These are phyloP conservation scores for Amblyraja radiata DNA, from an alignment of 2,797 vertebrate genomes.

Conservation along the genomic window DNA sequence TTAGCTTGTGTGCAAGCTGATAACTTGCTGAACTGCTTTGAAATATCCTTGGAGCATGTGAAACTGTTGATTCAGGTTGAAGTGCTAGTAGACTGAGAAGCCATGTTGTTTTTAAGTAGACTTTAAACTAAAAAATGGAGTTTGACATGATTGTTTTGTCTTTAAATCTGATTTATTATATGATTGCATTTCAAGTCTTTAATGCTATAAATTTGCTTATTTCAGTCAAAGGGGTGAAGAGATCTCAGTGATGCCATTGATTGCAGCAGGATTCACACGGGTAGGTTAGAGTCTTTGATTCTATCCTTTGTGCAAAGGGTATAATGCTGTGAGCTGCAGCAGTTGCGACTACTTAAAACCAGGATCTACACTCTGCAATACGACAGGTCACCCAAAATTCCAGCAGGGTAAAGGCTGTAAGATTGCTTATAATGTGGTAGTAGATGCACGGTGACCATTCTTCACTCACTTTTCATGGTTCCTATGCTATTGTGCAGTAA, in stretches of 20 bases:
- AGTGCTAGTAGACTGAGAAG: neutral
- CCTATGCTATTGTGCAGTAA: neutral
- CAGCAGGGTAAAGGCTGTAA: neutral
- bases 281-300: constrained; percentile 57
- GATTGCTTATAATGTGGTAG: too few relatives aligned
- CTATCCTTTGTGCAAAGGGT: neutral
- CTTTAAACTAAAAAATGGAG: neutral
- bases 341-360: neutral
- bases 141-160: neutral
- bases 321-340: neutral
- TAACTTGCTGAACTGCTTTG: neutral
- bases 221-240: constrained; percentile 75
- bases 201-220: neutral
- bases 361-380: neutral
- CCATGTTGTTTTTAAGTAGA: neutral
- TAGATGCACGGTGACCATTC: neutral
- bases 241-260: constrained; percentile 83
- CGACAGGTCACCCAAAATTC: neutral
- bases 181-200: neutral
- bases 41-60: neutral
- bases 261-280: constrained; percentile 91
- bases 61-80: neutral
- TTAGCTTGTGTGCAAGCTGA: neutral
- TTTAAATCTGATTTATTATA: neutral
- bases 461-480: constrained; percentile 30